phyloP scores from a whole-genome alignment of 1,140 invertebrate genomes.

The Euura saliciscinereae region DNA sequence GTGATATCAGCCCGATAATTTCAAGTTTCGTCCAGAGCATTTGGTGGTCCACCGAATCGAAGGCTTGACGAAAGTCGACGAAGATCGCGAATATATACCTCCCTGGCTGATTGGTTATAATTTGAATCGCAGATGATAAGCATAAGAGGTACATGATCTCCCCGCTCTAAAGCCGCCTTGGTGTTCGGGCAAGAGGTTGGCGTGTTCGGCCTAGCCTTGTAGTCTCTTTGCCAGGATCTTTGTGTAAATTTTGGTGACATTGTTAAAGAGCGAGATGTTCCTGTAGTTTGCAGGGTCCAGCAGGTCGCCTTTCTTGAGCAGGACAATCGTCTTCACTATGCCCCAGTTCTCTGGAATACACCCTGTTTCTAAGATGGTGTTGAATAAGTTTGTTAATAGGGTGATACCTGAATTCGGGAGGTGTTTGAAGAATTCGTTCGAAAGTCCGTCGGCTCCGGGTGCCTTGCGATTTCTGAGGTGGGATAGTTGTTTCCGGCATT shows the following conservation, averaged over 20 bases:
- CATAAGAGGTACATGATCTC: not conserved
- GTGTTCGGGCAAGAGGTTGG: not conserved
- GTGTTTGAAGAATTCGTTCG: conserved; percentile 16
- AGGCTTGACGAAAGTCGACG: conserved; percentile 4
- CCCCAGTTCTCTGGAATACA: no score
- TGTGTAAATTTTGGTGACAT: conserved; percentile 1
- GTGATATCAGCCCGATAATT: no score
- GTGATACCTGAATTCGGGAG: not conserved
- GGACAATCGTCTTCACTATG: not conserved
- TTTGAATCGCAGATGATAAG: not conserved
- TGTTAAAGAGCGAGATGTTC: conserved; percentile 10
- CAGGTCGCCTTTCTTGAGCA: not conserved
- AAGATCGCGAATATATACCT: conserved; percentile 8
- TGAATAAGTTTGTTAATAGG: conserved; percentile 7
- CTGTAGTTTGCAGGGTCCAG: conserved; percentile 10
- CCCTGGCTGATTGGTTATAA: not conserved
- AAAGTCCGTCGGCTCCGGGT: not conserved
- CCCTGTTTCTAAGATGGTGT: not conserved
- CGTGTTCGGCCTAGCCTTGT: not conserved
- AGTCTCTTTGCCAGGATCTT: not conserved
- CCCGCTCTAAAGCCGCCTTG: conserved; percentile 9
- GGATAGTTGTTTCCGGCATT: conserved; percentile 1
- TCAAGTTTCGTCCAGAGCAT: conserved; percentile 6
- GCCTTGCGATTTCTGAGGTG: conserved; percentile 11
- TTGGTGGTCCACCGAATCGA: not conserved